Evolutionary conservation across 1,140 invertebrate species (phyloP), one percentile per base, ranked within the genome.

Genomic region (Trichonephila clavata): DNA sequence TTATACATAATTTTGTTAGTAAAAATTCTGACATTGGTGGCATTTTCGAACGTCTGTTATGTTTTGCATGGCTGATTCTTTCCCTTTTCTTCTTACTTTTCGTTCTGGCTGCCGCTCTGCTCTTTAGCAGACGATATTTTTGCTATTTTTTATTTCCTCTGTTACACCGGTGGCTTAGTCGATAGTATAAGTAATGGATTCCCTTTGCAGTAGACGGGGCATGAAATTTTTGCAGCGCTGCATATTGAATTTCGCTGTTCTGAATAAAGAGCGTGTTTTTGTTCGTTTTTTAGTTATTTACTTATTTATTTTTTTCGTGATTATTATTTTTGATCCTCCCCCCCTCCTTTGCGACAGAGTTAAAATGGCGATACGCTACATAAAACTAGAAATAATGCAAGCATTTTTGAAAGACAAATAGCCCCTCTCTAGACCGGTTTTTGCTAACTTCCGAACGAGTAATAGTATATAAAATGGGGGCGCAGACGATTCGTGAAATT

Each of bases 141-240:
- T 65, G n/a, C 50, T 71, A 39, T 13, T 90, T 81, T 60, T 57
- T 90, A 81, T 24, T 80, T 90, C 27, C 77, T 14, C 59, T 63
- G 86, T 81, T 50, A 81, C 89, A 81, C 89, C 89, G 65, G 59
- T 87, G 86, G 86, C 86, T 89, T 68, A 89, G 87, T 89, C 87
- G 87, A 89, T 89, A 89, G 87, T 59, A 71, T 89, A 89, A 89
- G 87, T 89, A 89, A 89, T 89, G 87, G 87, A 89, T 89, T 89
- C 87, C 50, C 63, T 89, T 89, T 32, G 32, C 87, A 77, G 43
- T 60, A 89, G 32, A 59, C 87, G 39, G 20, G 63, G 87, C 87
- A 77, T 89, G 65, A 89, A 89, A 89, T 89, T 89, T 89, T 77
- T 89, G 63, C 87, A 89, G 87, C 7, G 65, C 65, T 27, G 43